phyloP scores from a whole-genome alignment of 1,140 invertebrate genomes.

The Drosophila sucinea region DNA sequence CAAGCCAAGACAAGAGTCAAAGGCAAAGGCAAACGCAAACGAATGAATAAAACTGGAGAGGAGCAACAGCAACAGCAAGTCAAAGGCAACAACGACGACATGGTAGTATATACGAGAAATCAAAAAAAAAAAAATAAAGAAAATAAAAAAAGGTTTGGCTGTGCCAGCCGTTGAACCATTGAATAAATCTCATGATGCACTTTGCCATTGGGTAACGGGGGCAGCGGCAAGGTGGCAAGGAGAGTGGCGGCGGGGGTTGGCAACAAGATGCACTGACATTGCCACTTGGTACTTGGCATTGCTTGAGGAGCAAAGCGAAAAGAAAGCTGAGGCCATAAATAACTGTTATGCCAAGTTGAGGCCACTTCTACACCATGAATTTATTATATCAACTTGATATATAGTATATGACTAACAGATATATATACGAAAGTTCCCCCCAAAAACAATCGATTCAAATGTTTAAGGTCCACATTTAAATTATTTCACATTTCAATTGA shows the following conservation, averaged over 20 bases:
- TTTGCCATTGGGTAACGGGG: slow-evolving; percentile 4
- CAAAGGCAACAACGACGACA: not conserved
- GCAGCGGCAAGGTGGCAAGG: not conserved
- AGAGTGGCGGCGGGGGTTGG: not conserved
- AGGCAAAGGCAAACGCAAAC: slow-evolving; percentile 6
- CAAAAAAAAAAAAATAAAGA: slow-evolving; percentile 11
- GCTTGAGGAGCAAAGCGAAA: slow-evolving; percentile 19
- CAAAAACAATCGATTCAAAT: not conserved
- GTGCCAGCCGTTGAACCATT: slow-evolving; percentile 16
- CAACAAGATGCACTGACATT: not conserved
- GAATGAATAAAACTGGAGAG: slow-evolving; percentile 13
- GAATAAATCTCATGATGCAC: slow-evolving; percentile 34
- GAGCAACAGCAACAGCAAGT: not conserved
- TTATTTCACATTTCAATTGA: too few relatives aligned
- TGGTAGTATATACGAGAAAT: not conserved
- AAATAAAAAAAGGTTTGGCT: slow-evolving; percentile 59
- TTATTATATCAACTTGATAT: slow-evolving; percentile 1
- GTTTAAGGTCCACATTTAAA: not conserved
- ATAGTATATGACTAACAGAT: not conserved
- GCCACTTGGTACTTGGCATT: slow-evolving; percentile 27
- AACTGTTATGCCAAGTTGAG: slow-evolving; percentile 13
- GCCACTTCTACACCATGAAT: slow-evolving; percentile 6
- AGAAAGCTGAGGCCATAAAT: slow-evolving; percentile 11
- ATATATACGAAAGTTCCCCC: not conserved
- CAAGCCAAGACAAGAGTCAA: slow-evolving; percentile 51